Conservation (phyloP, 2,888 invertebrate genomes). For the Pherbina coryleti region DNA sequence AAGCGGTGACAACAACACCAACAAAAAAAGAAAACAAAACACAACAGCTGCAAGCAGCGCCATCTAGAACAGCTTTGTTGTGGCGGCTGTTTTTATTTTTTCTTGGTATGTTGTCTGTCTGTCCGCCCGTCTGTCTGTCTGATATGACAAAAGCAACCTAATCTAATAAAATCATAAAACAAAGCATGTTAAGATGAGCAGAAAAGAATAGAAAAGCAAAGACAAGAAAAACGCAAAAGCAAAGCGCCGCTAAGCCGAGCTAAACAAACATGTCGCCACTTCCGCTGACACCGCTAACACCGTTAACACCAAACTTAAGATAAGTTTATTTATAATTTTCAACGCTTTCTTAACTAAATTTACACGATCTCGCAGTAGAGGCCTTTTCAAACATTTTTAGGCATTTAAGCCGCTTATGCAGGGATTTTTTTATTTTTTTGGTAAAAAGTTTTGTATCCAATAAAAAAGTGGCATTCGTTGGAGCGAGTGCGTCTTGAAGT, state of each 20-base stretch:
- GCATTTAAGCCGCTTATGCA: slow-evolving; percentile 2
- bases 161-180: slow-evolving; percentile 13
- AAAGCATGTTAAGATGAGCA: not conserved
- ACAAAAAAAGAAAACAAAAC: not conserved
- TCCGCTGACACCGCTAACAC: not conserved
- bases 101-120: not conserved
- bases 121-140: not conserved
- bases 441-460: too few relatives aligned
- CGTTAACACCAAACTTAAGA: not conserved
- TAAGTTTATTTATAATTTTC: not conserved
- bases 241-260: not conserved
- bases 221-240: not conserved
- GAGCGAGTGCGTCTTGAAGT: too few relatives aligned
- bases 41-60: not conserved
- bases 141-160: slow-evolving; percentile 6
- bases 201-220: not conserved
- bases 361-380: not conserved
- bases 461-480: too few relatives aligned
- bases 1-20: not conserved
- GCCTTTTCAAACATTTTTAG: not conserved
- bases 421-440: not conserved
- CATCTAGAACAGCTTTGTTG: not conserved
- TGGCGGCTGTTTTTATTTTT: not conserved
- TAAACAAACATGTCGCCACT: slow-evolving; percentile 1
- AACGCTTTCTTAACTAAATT: not conserved